Evolutionary conservation across 2,797 vertebrate genomes (phyloP).

Genomic region (Enteromius argenteus): DNA sequence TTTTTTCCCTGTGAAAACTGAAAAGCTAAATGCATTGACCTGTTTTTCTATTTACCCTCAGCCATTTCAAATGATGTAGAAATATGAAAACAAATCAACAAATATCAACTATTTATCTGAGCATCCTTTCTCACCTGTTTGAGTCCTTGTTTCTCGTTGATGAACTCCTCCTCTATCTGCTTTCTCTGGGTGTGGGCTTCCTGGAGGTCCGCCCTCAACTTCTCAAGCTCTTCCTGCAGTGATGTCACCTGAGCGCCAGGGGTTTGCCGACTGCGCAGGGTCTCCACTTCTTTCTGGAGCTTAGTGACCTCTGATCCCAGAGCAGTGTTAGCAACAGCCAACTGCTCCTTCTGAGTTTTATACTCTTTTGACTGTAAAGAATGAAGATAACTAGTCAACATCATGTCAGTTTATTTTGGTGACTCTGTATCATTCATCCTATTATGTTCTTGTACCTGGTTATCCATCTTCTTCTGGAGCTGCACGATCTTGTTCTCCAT

Average conservation of each 20-base stretch:
- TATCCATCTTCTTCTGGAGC: conserved; percentile 92
- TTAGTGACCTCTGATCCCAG: conserved; percentile 81
- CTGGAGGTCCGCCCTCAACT: conserved; percentile 81
- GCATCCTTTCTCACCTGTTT: conserved; percentile 81
- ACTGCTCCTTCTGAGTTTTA: conserved; percentile 82
- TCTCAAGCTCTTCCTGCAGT: conserved; percentile 84
- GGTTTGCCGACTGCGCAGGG: conserved; percentile 67
- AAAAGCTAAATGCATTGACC: neutral
- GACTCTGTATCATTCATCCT: neutral
- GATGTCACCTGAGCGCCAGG: conserved; percentile 72
- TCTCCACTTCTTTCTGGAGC: conserved; percentile 86
- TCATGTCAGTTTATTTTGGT: neutral
- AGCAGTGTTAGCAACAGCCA: conserved; percentile 65
- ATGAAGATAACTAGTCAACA: neutral
- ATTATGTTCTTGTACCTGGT: conserved; percentile 80
- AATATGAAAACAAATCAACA: neutral
- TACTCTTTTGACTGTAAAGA: conserved; percentile 86
- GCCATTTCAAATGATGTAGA: neutral
- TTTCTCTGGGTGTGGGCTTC: conserved; percentile 76
- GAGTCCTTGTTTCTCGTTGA: conserved; percentile 81
- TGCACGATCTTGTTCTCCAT: conserved; percentile 99
- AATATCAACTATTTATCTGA: neutral
- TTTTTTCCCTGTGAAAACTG: neutral
- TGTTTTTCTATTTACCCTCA: neutral
- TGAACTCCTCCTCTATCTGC: conserved; percentile 80